phyloP scores from a whole-genome alignment of 2,888 invertebrate species.

The Acronicta alni region DNA sequence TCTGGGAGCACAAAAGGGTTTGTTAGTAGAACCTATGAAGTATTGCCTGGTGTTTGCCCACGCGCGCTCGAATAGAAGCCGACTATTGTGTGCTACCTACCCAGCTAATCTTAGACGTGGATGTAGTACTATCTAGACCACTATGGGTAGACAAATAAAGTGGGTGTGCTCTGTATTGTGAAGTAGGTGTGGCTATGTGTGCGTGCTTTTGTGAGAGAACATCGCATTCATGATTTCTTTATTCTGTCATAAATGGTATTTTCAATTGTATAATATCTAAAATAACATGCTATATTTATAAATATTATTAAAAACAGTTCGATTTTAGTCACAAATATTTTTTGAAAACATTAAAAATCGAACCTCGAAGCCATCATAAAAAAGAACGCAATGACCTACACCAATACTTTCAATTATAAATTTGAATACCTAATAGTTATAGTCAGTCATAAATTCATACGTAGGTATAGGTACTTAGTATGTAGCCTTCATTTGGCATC shows the following conservation, averaged over 20 bases:
- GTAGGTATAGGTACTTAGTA: constrained; percentile 15
- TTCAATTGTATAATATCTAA: too few relatives aligned
- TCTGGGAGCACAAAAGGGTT: constrained; percentile 84
- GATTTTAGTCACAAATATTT: too few relatives aligned
- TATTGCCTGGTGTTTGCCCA: constrained; percentile 78
- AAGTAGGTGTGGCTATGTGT: constrained; percentile 46
- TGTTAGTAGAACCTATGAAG: constrained; percentile 87
- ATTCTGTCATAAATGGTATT: too few relatives aligned
- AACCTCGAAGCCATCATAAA: too few relatives aligned
- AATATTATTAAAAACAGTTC: too few relatives aligned
- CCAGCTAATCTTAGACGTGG: constrained; percentile 48
- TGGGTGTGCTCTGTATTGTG: constrained; percentile 46
- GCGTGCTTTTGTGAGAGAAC: constrained; percentile 38
- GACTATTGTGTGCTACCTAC: constrained; percentile 47
- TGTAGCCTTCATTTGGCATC: constrained; percentile 56
- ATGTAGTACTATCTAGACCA: constrained; percentile 30
- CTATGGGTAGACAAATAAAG: constrained; percentile 36
- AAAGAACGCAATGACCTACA: constrained; percentile 18
- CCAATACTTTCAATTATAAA: constrained; percentile 26
- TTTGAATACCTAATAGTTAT: constrained; percentile 30
- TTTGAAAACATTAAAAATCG: too few relatives aligned
- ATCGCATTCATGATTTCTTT: constrained; percentile 17
- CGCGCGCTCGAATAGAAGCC: constrained; percentile 68
- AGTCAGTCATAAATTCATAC: too few relatives aligned
- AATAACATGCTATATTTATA: too few relatives aligned